These are phyloP conservation scores for Drosophila eohydei DNA, from an alignment of 2,888 invertebrate genomes.

Conservation along the genomic window DNA sequence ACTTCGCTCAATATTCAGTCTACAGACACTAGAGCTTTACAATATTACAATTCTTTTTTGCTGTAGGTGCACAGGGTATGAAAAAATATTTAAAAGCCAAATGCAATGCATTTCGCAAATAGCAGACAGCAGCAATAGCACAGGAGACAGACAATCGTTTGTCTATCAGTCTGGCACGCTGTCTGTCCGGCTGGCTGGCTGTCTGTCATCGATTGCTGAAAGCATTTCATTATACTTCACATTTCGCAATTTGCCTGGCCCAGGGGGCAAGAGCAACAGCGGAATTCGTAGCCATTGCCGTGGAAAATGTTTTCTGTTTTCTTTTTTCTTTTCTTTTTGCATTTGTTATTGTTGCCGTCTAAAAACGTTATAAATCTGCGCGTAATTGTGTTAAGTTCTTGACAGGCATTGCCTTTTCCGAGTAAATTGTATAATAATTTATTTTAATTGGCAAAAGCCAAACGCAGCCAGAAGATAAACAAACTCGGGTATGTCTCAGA, in stretches of 20 bases:
- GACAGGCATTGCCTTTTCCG: conserved; percentile 33
- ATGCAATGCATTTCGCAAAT: conserved; percentile 24
- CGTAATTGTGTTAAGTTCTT: conserved; percentile 64
- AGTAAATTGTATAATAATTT: conserved; percentile 77
- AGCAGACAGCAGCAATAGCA: conserved; percentile 24
- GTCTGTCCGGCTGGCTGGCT: background rate
- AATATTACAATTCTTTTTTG: conserved; percentile 1
- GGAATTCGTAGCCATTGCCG: conserved; percentile 28
- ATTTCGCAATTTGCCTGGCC: conserved; percentile 53
- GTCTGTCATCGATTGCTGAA: conserved; percentile 57
- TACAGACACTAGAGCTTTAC: background rate
- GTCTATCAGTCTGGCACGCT: conserved; percentile 17
- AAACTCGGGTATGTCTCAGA: background rate
- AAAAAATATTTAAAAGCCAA: conserved; percentile 27
- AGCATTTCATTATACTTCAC: conserved; percentile 64
- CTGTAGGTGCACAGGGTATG: background rate
- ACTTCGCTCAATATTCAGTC: background rate
- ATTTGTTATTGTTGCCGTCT: conserved; percentile 24
- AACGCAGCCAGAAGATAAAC: conserved; percentile 44
- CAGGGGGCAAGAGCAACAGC: conserved; percentile 30
- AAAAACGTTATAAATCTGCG: conserved; percentile 66
- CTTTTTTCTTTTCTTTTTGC: conserved; percentile 13
- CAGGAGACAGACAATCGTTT: conserved; percentile 36
- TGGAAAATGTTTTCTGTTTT: conserved; percentile 17
- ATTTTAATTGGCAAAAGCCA: conserved; percentile 75